Evolutionary conservation across 2,113 vertebrate species (phyloP).

Genomic region (Syngnathoides biaculeatus): DNA sequence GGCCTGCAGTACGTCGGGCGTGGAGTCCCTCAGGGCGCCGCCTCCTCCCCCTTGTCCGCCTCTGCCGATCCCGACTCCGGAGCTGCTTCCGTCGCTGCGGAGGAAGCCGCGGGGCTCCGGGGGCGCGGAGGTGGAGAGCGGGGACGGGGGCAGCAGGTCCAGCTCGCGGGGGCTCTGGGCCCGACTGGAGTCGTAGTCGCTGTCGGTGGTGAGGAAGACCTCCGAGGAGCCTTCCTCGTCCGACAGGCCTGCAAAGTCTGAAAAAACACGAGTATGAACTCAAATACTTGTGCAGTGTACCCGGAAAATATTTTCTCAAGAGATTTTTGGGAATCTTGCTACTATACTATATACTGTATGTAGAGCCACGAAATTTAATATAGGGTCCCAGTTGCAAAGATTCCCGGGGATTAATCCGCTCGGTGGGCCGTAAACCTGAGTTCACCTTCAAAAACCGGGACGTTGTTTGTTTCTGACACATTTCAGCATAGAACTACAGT

Average conservation of each 20-base stretch:
- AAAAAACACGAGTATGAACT: neutral
- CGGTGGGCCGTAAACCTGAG: too few species aligned
- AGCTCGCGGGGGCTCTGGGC: constrained; percentile 84
- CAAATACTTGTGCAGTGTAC: neutral
- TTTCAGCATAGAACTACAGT: too few species aligned
- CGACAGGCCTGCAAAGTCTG: constrained; percentile 78
- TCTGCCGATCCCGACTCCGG: constrained; percentile 22
- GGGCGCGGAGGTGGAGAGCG: constrained; percentile 58
- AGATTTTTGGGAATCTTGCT: too few species aligned
- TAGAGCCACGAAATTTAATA: too few species aligned
- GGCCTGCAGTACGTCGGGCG: constrained; percentile 81
- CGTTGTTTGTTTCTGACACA: too few species aligned
- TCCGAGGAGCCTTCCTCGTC: constrained; percentile 87
- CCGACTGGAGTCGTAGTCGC: constrained; percentile 84
- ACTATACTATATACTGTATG: too few species aligned
- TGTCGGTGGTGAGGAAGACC: constrained; percentile 87
- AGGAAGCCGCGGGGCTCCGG: constrained; percentile 49
- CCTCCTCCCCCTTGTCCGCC: constrained; percentile 25
- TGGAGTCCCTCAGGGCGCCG: constrained; percentile 66
- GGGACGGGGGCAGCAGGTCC: constrained; percentile 77
- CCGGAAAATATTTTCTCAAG: too few species aligned
- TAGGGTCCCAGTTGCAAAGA: too few species aligned
- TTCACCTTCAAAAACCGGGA: too few species aligned
- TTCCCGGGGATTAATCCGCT: too few species aligned
- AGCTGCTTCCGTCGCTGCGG: constrained; percentile 61